Base-by-base conservation (phyloP, 2,113 vertebrate species). In the Nannobrachium achirus region DNA sequence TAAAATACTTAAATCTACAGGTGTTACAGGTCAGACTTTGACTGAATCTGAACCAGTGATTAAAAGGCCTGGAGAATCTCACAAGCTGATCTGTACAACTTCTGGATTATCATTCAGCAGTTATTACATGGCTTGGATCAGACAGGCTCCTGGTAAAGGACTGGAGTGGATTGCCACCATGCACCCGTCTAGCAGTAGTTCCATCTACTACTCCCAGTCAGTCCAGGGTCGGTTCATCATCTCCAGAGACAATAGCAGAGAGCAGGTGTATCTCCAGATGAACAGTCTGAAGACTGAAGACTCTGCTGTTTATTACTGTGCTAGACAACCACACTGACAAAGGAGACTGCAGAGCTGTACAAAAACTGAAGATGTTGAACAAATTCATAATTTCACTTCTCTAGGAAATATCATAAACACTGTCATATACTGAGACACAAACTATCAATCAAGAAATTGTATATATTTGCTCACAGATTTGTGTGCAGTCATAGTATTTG, bases 101-200 rank as follows among this genome's bases (percentile, higher is more conserved):
- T 75, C 65, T 52, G 60, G 87, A n/a, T 75, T 69, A 7, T 62
- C 39, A 33, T 61, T 73, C 10, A 58, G 38, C 1, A 45, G 13
- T 50, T 20, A 60, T 5, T 0, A 0, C 0, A 82, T 66, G 53
- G 0, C 0, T 10, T 86, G 76, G 79, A 18, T 86, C 72, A 73
- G 87, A 83, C 81, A 88, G 76, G 60, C 66, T 72, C 66, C 79
- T 78, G 83, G 72, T 45, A 73, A 88, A 70, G 65, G 69, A 46
- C 75, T 73, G 19, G 75, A 78, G 45, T 78, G 75, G 75, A 9
- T 62, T 25, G 20, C 20, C 20, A 2, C 1, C 20, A 25, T 25
- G 20, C 4, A 25, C 20, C 1, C 20, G 20, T 25, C n/a, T n/a
- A n/a, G n/a, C n/a, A n/a, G n/a, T n/a, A n/a, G n/a, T n/a, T n/a